These are phyloP conservation scores for Sialis lutaria DNA, from an alignment of 2,888 invertebrate species.

Conservation along the genomic window DNA sequence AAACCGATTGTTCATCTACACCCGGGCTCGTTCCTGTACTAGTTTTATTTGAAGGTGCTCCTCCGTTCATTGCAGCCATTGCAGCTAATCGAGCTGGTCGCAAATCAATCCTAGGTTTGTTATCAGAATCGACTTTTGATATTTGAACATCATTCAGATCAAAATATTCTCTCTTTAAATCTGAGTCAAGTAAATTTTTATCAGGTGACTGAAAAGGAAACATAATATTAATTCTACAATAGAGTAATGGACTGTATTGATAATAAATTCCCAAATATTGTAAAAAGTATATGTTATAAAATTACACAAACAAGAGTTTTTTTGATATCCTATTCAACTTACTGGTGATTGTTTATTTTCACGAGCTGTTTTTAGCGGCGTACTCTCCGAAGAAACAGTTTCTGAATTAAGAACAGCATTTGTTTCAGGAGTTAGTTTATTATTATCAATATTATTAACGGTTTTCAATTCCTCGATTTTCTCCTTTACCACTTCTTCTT, in stretches of 20 bases:
- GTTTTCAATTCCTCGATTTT: conserved; percentile 3
- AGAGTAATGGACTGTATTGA: not conserved
- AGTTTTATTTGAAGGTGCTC: not conserved
- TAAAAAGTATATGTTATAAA: too few species aligned
- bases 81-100: not conserved
- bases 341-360: conserved; percentile 6
- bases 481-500: not conserved
- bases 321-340: not conserved
- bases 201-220: too few species aligned
- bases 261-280: too few species aligned
- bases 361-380: conserved; percentile 4
- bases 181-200: too few species aligned
- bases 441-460: not conserved
- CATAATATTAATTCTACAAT: too few species aligned
- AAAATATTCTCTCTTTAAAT: too few species aligned
- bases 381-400: conserved; percentile 2
- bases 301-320: too few species aligned
- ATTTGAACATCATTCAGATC: too few species aligned
- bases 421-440: conserved; percentile 5
- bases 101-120: conserved; percentile 2
- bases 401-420: conserved; percentile 2
- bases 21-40: conserved; percentile 28
- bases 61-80: conserved; percentile 2
- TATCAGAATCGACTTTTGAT: too few species aligned
- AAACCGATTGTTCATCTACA: conserved; percentile 57